Percentiles rank a stretch among this genome's conserved stretches.
These are phyloP conservation scores for Nasua narica DNA, from an alignment of 2,797 vertebrate species.

Conservation along the genomic window DNA sequence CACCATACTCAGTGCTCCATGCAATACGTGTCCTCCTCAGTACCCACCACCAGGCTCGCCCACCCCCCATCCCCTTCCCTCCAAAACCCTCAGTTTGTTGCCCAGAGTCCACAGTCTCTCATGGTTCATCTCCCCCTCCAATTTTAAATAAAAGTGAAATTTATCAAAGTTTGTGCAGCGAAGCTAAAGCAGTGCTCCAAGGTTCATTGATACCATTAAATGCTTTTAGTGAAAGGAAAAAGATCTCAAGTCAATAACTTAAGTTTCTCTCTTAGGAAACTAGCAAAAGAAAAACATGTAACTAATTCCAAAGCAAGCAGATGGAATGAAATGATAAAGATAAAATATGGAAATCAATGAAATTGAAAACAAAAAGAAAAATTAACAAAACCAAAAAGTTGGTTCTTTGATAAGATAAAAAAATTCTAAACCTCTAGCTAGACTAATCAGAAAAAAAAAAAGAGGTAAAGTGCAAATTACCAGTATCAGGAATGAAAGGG, in stretches of 20 bases:
- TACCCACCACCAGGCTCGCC: too few relatives aligned
- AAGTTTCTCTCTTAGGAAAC: neutral
- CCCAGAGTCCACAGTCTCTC: too few relatives aligned
- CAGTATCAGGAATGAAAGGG: neutral
- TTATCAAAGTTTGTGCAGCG: neutral
- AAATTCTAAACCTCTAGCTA: neutral
- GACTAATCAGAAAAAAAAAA: neutral
- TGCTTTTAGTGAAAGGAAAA: neutral
- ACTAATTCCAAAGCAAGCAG: neutral
- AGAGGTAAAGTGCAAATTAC: neutral
- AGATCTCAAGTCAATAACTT: neutral
- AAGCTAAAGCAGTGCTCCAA: neutral
- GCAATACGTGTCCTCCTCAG: too few relatives aligned
- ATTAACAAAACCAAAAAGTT: neutral
- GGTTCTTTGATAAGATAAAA: neutral
- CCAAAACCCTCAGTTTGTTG: too few relatives aligned
- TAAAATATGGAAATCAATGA: neutral
- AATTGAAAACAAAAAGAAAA: slow-evolving; percentile 21
- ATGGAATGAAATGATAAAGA: neutral
- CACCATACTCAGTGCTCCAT: too few relatives aligned
- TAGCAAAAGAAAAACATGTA: neutral
- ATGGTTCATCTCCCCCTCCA: too few relatives aligned
- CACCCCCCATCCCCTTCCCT: too few relatives aligned
- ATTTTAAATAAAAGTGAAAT: neutral
- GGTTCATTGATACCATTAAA: neutral